These are phyloP conservation scores for Deroplatys truncata DNA, from an alignment of 2,888 invertebrate genomes.

Conservation along the genomic window DNA sequence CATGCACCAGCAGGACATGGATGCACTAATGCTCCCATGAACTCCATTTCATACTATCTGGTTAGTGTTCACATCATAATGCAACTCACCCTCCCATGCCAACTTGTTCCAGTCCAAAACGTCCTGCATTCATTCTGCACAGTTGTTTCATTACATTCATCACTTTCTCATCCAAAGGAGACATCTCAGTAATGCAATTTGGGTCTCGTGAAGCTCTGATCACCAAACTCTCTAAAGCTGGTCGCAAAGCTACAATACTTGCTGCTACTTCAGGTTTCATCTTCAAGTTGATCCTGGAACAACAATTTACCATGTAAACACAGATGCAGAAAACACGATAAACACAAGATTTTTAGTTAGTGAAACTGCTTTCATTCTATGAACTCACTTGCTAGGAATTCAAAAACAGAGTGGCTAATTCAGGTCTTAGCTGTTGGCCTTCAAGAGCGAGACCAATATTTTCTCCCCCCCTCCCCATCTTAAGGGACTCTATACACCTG, in stretches of 20 bases:
- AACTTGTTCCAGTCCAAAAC: constrained; percentile 58
- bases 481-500: too few relatives aligned
- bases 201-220: constrained; percentile 77
- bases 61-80: neutral
- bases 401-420: too few relatives aligned
- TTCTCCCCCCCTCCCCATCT: too few relatives aligned
- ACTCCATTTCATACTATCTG: neutral
- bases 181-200: constrained; percentile 64
- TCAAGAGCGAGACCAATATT: too few relatives aligned
- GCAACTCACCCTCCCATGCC: constrained; percentile 38
- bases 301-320: neutral
- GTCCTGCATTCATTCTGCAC: constrained; percentile 73
- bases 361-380: too few relatives aligned
- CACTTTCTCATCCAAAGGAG: constrained; percentile 61
- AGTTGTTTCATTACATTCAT: constrained; percentile 67
- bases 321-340: too few relatives aligned
- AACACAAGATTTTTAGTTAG: too few relatives aligned
- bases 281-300: constrained; percentile 68
- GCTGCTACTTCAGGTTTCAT: constrained; percentile 79
- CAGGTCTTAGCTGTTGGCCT: too few relatives aligned
- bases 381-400: too few relatives aligned
- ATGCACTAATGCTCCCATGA: neutral
- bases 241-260: constrained; percentile 77
- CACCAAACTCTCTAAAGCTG: constrained; percentile 82
- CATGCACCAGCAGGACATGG: neutral